phyloP scores from a whole-genome alignment of 1,140 invertebrate genomes.

The Saxidomus purpurata region DNA sequence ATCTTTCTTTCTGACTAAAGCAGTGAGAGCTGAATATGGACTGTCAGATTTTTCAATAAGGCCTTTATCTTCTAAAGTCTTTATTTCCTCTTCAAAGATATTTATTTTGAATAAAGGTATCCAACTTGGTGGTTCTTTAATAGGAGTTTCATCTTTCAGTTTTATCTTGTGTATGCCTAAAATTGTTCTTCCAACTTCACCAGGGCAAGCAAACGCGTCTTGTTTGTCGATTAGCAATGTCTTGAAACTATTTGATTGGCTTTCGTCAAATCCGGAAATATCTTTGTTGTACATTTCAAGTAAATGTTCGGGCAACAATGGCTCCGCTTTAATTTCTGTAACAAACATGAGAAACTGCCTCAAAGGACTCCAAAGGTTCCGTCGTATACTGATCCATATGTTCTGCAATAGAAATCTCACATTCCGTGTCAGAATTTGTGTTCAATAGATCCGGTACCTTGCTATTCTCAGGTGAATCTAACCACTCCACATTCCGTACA shows the following conservation, averaged over 20 bases:
- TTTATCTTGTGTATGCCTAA: constrained; percentile 30
- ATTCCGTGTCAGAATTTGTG: neutral
- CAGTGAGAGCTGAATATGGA: neutral
- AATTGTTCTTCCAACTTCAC: no score
- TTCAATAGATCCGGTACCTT: neutral
- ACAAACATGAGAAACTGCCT: no score
- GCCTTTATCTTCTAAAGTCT: constrained; percentile 33
- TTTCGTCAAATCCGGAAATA: neutral
- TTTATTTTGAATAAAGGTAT: constrained; percentile 43
- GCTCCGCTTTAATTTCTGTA: neutral
- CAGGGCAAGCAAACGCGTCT: constrained; percentile 30
- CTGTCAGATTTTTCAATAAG: no score
- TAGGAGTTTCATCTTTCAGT: constrained; percentile 40
- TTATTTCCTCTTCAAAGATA: constrained; percentile 24
- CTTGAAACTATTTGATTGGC: neutral
- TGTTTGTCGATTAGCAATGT: neutral
- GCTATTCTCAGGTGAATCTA: neutral
- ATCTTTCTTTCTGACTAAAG: constrained; percentile 7
- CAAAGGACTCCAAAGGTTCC: no score
- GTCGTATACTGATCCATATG: neutral
- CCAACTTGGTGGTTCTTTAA: constrained; percentile 34
- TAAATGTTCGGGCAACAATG: neutral
- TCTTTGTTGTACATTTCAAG: neutral
- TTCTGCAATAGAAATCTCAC: neutral
- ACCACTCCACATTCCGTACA: neutral